Evolutionary conservation across 1,140 invertebrate species (phyloP).

Genomic region (Trichonephila inaurata): DNA sequence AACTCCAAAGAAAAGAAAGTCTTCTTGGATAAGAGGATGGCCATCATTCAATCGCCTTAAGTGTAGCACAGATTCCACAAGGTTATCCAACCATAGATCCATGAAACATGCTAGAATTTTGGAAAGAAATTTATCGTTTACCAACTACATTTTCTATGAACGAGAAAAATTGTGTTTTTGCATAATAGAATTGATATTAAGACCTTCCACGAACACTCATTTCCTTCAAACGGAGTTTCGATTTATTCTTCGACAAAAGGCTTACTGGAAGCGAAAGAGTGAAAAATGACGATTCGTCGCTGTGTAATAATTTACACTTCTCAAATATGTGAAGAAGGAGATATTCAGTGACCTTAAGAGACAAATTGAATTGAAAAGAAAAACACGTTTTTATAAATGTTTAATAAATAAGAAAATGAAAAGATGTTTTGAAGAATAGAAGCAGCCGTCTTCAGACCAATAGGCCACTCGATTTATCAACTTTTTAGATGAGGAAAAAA

Average conservation of each 20-base stretch:
- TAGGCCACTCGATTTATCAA: too few relatives aligned
- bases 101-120: slow-evolving; percentile 39
- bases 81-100: slow-evolving; percentile 24
- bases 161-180: slow-evolving; percentile 6
- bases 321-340: neutral
- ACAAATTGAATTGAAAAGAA: neutral
- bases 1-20: neutral
- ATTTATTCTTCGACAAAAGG: neutral
- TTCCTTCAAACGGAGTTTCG: neutral
- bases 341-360: neutral
- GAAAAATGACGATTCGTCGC: neutral
- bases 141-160: slow-evolving; percentile 16
- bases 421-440: too few relatives aligned
- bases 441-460: too few relatives aligned
- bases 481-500: too few relatives aligned
- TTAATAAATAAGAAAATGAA: too few relatives aligned
- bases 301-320: neutral
- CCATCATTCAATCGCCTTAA: slow-evolving; percentile 37
- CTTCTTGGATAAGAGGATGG: neutral
- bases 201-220: neutral
- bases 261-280: neutral
- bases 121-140: slow-evolving; percentile 20
- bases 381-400: too few relatives aligned
- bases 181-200: slow-evolving; percentile 34
- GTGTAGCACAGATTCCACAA: slow-evolving; percentile 35